phyloP scores from a whole-genome alignment of 2,113 vertebrate genomes.

The Notarius quadriscutis region DNA sequence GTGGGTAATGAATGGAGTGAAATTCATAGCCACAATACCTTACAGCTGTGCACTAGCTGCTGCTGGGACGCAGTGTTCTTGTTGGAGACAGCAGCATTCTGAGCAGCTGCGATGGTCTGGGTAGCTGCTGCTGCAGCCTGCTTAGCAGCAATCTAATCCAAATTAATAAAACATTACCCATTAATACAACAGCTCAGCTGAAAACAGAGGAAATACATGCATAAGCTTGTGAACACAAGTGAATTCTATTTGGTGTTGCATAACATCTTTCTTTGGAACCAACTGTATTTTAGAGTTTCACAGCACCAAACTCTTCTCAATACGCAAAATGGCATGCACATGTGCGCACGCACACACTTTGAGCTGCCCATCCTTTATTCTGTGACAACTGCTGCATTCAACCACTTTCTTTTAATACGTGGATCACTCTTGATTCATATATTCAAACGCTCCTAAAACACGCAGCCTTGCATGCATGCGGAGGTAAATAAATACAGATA shows the following conservation, averaged over 20 bases:
- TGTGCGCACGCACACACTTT: neutral
- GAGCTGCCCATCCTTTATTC: conserved; percentile 13
- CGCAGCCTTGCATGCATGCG: neutral
- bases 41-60: conserved; percentile 97
- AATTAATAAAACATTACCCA: conserved; percentile 27
- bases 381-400: conserved; percentile 5
- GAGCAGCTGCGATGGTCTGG: conserved; percentile 95
- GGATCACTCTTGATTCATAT: neutral
- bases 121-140: conserved; percentile 96
- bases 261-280: neutral
- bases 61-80: conserved; percentile 94
- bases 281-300: neutral
- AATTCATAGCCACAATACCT: conserved; percentile 74
- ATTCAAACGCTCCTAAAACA: conserved; percentile 14
- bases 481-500: conserved; percentile 16
- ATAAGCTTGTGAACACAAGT: neutral
- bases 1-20: conserved; percentile 6
- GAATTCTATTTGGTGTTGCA: neutral
- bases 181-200: neutral
- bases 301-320: neutral
- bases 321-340: neutral
- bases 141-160: conserved; percentile 87
- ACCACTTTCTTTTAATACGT: neutral
- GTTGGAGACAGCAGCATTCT: conserved; percentile 94
- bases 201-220: neutral